Base-by-base conservation (phyloP, 2,888 invertebrate species). In the Rhorus exstirpatorius region DNA sequence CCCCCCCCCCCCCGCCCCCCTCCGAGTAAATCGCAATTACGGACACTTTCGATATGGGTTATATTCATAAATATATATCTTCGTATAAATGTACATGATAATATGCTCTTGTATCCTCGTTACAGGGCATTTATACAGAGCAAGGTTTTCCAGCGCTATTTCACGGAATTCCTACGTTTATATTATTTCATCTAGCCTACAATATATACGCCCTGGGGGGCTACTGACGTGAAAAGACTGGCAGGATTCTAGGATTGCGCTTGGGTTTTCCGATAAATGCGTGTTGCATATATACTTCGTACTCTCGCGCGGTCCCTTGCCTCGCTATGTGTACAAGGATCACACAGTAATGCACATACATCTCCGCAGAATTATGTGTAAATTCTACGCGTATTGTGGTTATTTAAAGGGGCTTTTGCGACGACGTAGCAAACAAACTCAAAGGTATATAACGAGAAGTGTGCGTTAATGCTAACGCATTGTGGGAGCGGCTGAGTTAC, bases 401-500 rank as follows among this genome's bases (percentile, higher is more conserved):
- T 41, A 65, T 63, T 55, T 44, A 58, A 53, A 70, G 67, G 76
- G 60, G 24, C 61, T 60, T 65, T 68, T 44, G 70, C 70, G 12
- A 46, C 77, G 68, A 63, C 75, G 79, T 61, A 46, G 75, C 74
- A 60, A 71, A 44, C 46, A 55, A 77, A 81, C 63, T 63, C 63
- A 46, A 79, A 83, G 86, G 67, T 60, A 53, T 60, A 75, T 88
- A 90, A 90, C 90, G 79, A 82, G 90, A 90, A 88, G 89, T 86
- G 89, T 86, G 89, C 89, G 89, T 88, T 90, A 89, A 88, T 86
- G 86, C 87, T 86, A 87, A 86, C 87, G 89, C 87, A 89, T 90
- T 90, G 88, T 90, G 89, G 89, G 90, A 90, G 89, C 90, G 89
- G 89, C 86, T 87, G 87, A 88, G 88, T 89, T 90, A 90, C 89